Conservation (phyloP, 2,888 invertebrate species). For the Dicyrtomina minuta region DNA sequence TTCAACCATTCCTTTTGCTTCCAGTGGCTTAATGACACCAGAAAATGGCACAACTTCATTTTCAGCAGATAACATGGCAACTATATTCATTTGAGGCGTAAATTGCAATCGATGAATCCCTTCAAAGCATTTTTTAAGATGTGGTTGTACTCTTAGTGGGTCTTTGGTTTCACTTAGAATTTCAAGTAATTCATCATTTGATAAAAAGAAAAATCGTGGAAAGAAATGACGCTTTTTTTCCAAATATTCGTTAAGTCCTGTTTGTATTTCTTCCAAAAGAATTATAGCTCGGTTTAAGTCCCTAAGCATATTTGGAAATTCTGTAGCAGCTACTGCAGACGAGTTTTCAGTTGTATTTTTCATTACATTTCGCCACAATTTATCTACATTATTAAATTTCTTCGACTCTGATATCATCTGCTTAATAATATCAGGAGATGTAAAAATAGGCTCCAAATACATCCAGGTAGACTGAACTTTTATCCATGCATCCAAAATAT, state of each 20-base stretch:
- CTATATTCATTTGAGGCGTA: constrained; percentile 81
- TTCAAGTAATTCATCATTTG: constrained; percentile 91
- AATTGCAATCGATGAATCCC: constrained; percentile 85
- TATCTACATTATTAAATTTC: constrained; percentile 90
- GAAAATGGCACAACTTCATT: constrained; percentile 81
- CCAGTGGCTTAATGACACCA: no score
- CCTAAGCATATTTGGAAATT: constrained; percentile 70
- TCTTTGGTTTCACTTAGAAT: constrained; percentile 97
- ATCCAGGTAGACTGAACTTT: constrained; percentile 96
- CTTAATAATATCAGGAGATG: constrained; percentile 94
- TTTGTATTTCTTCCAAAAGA: constrained; percentile 84
- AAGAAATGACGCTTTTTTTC: constrained; percentile 93
- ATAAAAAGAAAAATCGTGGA: constrained; percentile 90
- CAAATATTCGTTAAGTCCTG: constrained; percentile 88
- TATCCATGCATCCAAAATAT: constrained; percentile 92
- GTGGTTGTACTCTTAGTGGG: constrained; percentile 66
- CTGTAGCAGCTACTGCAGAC: constrained; percentile 69
- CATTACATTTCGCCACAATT: constrained; percentile 96
- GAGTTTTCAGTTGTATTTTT: constrained; percentile 90
- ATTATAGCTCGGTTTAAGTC: constrained; percentile 83
- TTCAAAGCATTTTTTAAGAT: constrained; percentile 54
- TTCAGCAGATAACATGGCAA: constrained; percentile 85
- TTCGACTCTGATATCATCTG: constrained; percentile 95
- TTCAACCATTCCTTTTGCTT: constrained; percentile 88
- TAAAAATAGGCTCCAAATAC: constrained; percentile 94